phyloP scores from a whole-genome alignment of 2,113 vertebrate genomes.

The Ageneiosus marmoratus region DNA sequence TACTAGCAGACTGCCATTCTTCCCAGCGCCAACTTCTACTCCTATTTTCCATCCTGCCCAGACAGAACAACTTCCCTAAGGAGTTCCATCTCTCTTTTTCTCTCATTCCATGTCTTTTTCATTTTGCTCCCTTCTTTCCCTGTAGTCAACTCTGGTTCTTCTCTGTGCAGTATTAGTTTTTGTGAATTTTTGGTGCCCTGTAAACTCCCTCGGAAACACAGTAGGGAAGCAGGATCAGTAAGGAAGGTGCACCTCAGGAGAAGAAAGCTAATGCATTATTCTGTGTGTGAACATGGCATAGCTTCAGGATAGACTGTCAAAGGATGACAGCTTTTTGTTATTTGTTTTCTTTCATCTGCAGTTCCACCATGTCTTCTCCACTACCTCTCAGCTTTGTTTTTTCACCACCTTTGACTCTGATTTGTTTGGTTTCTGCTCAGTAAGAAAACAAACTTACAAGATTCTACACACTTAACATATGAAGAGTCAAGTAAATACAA shows the following conservation, averaged over 20 bases:
- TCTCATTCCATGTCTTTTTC: neutral
- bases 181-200: slow-evolving; percentile 47
- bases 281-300: slow-evolving; percentile 55
- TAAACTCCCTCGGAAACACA: slow-evolving; percentile 35
- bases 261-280: slow-evolving; percentile 61
- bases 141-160: neutral
- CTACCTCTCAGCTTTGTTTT: slow-evolving; percentile 26
- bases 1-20: neutral
- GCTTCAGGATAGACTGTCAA: slow-evolving; percentile 54
- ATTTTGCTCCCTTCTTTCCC: neutral
- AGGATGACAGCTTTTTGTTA: slow-evolving; percentile 66
- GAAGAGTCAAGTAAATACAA: neutral
- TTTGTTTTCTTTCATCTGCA: slow-evolving; percentile 49
- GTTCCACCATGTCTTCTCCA: slow-evolving; percentile 40
- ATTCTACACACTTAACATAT: neutral
- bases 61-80: slow-evolving; percentile 38
- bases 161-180: slow-evolving; percentile 35
- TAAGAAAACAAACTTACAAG: slow-evolving; percentile 30
- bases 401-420: neutral
- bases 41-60: slow-evolving; percentile 40
- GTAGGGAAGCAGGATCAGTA: slow-evolving; percentile 4
- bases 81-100: slow-evolving; percentile 29
- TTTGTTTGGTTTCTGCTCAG: slow-evolving; percentile 58
- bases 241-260: slow-evolving; percentile 6
- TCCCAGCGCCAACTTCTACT: neutral